Percentiles rank a stretch among this genome's conserved stretches.
phyloP scores from a whole-genome alignment of 2,113 vertebrate species.

The Bettongia penicillata region DNA sequence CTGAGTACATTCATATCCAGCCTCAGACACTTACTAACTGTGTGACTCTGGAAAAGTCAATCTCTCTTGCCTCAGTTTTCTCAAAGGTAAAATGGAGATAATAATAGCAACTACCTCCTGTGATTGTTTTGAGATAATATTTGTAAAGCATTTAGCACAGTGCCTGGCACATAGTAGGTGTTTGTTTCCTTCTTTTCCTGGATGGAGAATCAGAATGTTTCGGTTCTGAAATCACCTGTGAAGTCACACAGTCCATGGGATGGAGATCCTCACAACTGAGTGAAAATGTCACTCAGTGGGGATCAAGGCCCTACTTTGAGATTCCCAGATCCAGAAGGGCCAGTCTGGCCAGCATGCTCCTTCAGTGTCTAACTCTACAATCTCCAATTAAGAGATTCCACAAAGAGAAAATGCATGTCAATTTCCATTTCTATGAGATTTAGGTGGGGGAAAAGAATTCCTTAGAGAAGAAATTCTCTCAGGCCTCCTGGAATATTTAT shows the following conservation, averaged over 20 bases:
- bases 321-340: neutral
- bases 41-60: neutral
- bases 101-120: neutral
- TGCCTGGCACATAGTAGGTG: neutral
- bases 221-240: neutral
- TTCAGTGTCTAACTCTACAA: neutral
- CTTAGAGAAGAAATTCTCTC: neutral
- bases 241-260: neutral
- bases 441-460: neutral
- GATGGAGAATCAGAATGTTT: neutral
- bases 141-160: neutral
- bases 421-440: slow-evolving; percentile 15
- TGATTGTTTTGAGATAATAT: neutral
- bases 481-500: slow-evolving; percentile 17
- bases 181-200: neutral
- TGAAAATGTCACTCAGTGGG: neutral
- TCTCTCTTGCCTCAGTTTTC: neutral
- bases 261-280: neutral
- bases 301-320: neutral
- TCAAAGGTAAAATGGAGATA: neutral
- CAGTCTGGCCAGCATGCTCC: neutral
- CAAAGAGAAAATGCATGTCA: neutral
- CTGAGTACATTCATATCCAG: neutral
- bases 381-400: slow-evolving; percentile 31
- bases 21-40: neutral